These are phyloP conservation scores for Limnephilus auricula DNA, from an alignment of 2,888 invertebrate species.

Conservation along the genomic window DNA sequence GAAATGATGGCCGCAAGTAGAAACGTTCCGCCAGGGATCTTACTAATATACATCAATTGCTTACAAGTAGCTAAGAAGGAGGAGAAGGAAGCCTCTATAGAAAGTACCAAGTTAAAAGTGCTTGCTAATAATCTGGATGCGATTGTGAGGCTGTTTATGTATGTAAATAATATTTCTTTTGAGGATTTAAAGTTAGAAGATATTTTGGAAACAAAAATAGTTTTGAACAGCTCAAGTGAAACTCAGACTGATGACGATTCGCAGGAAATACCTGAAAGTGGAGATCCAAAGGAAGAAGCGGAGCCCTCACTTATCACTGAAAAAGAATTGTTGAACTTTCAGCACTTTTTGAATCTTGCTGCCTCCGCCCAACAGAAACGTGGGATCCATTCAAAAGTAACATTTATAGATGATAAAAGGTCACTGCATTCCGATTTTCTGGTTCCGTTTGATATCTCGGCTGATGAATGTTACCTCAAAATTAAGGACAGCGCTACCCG, in stretches of 20 bases:
- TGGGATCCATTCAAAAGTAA: slow-evolving; percentile 74
- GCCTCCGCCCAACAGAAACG: slow-evolving; percentile 73
- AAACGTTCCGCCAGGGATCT: slow-evolving; percentile 79
- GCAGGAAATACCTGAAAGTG: slow-evolving; percentile 28
- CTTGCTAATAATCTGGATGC: slow-evolving; percentile 69
- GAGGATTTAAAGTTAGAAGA: slow-evolving; percentile 60
- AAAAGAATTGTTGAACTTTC: slow-evolving; percentile 80
- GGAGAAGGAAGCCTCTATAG: slow-evolving; percentile 67
- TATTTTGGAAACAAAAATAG: neutral
- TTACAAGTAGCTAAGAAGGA: slow-evolving; percentile 15
- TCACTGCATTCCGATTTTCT: slow-evolving; percentile 78
- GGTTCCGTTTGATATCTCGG: slow-evolving; percentile 76
- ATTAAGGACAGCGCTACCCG: slow-evolving; percentile 71
- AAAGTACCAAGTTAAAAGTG: slow-evolving; percentile 68
- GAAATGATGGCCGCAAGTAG: slow-evolving; percentile 84
- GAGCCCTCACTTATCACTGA: slow-evolving; percentile 73
- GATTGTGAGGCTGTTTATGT: slow-evolving; percentile 69
- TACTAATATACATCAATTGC: slow-evolving; percentile 74
- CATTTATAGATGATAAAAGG: slow-evolving; percentile 77
- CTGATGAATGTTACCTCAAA: slow-evolving; percentile 69
- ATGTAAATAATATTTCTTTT: slow-evolving; percentile 69
- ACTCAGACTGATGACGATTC: slow-evolving; percentile 22
- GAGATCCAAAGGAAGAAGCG: slow-evolving; percentile 67
- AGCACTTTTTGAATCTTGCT: slow-evolving; percentile 80
- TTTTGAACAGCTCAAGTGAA: slow-evolving; percentile 30